phyloP scores from a whole-genome alignment of 1,140 invertebrate genomes.

The Araneus ventricosus region DNA sequence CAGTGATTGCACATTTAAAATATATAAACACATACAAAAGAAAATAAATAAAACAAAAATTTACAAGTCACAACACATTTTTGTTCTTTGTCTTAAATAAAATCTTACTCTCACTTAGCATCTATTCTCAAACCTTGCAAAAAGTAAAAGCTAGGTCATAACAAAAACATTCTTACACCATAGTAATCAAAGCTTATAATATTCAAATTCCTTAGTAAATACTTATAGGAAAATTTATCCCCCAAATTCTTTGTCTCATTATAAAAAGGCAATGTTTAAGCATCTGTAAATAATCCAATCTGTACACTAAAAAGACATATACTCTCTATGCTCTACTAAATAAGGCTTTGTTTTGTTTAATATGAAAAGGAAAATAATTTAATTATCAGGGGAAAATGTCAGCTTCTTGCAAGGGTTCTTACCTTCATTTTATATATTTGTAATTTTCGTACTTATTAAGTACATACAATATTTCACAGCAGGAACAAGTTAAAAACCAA shows the following conservation, averaged over 20 bases:
- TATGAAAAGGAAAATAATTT: not conserved
- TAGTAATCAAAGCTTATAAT: too few relatives aligned
- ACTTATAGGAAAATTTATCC: not conserved
- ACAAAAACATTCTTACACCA: too few relatives aligned
- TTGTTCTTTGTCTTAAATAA: not conserved
- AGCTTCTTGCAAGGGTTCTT: not conserved
- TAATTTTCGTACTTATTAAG: conserved; percentile 21
- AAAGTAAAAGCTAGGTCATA: not conserved
- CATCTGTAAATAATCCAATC: too few relatives aligned
- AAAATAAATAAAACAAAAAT: conserved; percentile 13
- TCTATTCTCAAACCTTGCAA: conserved; percentile 8
- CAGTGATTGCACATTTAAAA: not conserved
- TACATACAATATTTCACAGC: not conserved
- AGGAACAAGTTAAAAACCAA: not conserved
- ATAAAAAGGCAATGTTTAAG: too few relatives aligned
- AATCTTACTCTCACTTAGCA: not conserved
- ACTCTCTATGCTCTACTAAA: too few relatives aligned
- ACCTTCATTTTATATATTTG: not conserved
- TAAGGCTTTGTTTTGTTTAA: not conserved
- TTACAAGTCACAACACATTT: conserved; percentile 15
- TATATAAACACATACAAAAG: not conserved
- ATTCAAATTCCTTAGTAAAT: too few relatives aligned
- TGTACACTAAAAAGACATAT: too few relatives aligned
- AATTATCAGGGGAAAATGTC: not conserved
- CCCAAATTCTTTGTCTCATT: too few relatives aligned